Base-by-base conservation (phyloP, 2,113 vertebrate genomes). In the Clupea harengus region DNA sequence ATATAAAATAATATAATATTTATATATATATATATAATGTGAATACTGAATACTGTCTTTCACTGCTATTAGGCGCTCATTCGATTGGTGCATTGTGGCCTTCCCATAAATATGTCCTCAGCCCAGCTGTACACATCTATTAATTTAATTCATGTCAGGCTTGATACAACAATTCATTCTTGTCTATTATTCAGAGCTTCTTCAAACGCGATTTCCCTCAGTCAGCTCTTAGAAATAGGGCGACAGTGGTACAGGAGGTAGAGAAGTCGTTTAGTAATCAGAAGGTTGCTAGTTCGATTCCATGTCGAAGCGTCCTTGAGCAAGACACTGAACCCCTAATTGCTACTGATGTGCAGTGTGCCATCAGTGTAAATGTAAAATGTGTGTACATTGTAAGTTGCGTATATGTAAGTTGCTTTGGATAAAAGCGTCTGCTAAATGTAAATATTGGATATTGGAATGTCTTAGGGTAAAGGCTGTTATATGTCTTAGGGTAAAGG, bases 161-260 rank as follows among this genome's bases (percentile, higher is more conserved):
- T 78, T 78, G 72, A 78, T 32, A 78, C 72, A 78, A 78, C 72
- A 39, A 78, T 78, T 78, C 39, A 78, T 78, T 78, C 72, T 15
- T 39, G 28, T 4, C 28, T 39, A 78, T 78, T 32, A 78, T 11
- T 78, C 72, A 32, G 32, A 15, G 39, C 10, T 32, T 17, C 28
- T 17, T 39, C 28, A 13, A 78, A 32, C 39, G 72, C 28, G 39
- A 32, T 39, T 13, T 78, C 72, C 32, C 32, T 78, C 64, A 0
- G 6, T 28, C 64, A 10, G 8, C 22, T 28, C 7, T 28, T 6
- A 72, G 57, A n/a, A n/a, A n/a, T n/a, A n/a, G n/a, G n/a, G n/a
- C n/a, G n/a, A n/a, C n/a, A n/a, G n/a, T n/a, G n/a, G n/a, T n/a
- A n/a, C n/a, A n/a, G n/a, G n/a, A n/a, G n/a, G n/a, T n/a, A n/a